phyloP scores from a whole-genome alignment of 2,888 invertebrate species.

The Zaprionus obscuricornis region DNA sequence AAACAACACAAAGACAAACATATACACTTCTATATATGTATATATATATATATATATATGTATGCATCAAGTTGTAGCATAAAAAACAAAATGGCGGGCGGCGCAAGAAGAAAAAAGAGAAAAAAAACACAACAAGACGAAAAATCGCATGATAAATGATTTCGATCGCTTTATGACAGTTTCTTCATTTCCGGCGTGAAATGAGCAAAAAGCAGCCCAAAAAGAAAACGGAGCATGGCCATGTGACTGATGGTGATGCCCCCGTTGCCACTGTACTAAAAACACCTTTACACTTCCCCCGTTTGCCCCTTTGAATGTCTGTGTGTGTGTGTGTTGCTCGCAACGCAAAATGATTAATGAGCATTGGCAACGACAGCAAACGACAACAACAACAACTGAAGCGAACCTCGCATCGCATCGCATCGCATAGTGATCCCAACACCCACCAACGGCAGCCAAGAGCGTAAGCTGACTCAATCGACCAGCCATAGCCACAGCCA shows the following conservation, averaged over 20 bases:
- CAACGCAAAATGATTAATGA: conserved; percentile 74
- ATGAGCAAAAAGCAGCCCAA: conserved; percentile 56
- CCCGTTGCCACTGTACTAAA: neutral
- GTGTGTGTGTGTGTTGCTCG: conserved; percentile 1
- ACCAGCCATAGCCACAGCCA: no score
- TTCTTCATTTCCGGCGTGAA: conserved; percentile 81
- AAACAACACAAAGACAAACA: conserved; percentile 1
- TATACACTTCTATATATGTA: neutral
- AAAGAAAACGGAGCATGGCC: conserved; percentile 44
- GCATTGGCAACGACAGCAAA: conserved; percentile 49
- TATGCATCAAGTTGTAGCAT: no score
- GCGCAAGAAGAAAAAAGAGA: no score
- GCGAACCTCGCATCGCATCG: neutral
- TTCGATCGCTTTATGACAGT: conserved; percentile 81
- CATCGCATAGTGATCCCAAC: conserved; percentile 32
- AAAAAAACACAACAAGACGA: conserved; percentile 19
- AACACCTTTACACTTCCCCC: neutral
- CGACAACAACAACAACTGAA: conserved; percentile 18
- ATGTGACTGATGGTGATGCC: conserved; percentile 45
- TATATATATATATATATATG: no score
- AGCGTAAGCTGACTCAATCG: no score
- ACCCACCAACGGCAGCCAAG: conserved; percentile 47
- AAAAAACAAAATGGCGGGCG: conserved; percentile 57
- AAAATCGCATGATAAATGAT: conserved; percentile 81
- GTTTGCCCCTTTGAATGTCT: neutral